These are phyloP conservation scores for Cathartes aura DNA, from an alignment of 2,113 vertebrate genomes.

Conservation along the genomic window DNA sequence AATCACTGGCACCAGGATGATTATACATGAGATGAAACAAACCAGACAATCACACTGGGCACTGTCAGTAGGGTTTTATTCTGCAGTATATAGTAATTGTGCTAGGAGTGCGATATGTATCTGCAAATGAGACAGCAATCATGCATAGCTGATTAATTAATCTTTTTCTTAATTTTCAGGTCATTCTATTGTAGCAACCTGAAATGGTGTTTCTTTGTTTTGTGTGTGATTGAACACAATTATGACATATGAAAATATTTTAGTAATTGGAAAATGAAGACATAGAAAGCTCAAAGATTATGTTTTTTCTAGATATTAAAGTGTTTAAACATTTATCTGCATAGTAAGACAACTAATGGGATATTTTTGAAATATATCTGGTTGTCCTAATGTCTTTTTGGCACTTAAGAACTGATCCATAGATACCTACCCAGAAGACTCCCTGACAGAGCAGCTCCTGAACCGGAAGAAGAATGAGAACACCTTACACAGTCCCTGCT, in stretches of 20 bases:
- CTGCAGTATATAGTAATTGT: background rate
- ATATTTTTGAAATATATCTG: background rate
- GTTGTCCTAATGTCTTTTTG: background rate
- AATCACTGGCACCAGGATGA: accelerated
- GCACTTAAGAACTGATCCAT: background rate
- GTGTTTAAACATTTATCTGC: background rate
- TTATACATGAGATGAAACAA: background rate
- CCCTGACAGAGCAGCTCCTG: background rate
- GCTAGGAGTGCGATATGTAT: background rate
- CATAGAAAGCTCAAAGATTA: background rate
- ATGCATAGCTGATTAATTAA: background rate
- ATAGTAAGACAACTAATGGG: background rate
- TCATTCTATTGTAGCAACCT: background rate
- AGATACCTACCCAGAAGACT: background rate
- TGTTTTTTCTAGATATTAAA: background rate
- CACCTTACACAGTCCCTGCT: background rate
- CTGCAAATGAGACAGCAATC: background rate
- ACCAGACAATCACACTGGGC: background rate
- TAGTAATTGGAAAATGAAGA: background rate
- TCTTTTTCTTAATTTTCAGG: background rate
- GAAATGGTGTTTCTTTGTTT: background rate
- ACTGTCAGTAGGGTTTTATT: background rate
- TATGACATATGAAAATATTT: background rate
- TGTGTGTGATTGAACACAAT: background rate
- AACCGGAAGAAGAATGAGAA: background rate